A percentile compares a stretch with the other conserved stretches of the same genome.
Conservation (phyloP, 2,113 vertebrate genomes). For the Trematomus loennbergii region DNA sequence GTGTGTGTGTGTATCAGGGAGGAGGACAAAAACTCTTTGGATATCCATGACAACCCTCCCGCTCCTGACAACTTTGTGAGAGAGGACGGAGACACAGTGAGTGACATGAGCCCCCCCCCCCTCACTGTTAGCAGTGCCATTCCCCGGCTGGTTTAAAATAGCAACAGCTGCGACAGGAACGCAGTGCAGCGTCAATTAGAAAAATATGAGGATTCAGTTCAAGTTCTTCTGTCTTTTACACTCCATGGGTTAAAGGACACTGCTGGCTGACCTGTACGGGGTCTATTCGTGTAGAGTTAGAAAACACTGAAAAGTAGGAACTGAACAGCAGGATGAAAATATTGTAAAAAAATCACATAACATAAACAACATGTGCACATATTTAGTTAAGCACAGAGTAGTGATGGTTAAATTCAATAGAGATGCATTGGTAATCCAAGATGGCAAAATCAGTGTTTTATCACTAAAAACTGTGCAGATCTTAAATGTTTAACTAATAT, state of each 20-base stretch:
- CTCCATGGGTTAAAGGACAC: neutral
- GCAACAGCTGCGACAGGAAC: constrained; percentile 59
- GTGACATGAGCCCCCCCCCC: constrained; percentile 57
- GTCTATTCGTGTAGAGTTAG: neutral
- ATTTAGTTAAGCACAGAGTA: neutral
- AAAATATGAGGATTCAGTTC: constrained; percentile 46
- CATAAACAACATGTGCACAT: too few species aligned
- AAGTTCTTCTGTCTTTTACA: constrained; percentile 19
- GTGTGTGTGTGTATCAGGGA: constrained; percentile 61
- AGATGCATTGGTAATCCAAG: too few species aligned
- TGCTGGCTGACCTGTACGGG: neutral
- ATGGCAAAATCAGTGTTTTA: too few species aligned
- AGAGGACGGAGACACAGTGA: constrained; percentile 82
- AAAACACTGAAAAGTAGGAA: neutral
- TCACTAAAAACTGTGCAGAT: too few species aligned
- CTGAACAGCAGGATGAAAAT: neutral
- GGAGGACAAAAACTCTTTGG: constrained; percentile 82
- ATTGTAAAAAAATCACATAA: too few species aligned
- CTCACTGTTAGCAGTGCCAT: constrained; percentile 33
- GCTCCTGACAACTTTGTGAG: constrained; percentile 78
- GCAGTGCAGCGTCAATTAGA: constrained; percentile 16
- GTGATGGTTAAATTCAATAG: too few species aligned
- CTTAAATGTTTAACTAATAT: too few species aligned
- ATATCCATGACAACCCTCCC: constrained; percentile 82
- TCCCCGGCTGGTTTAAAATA: constrained; percentile 70